These are phyloP conservation scores for Scaptomyza polygonia DNA, from an alignment of 2,888 invertebrate genomes.

Conservation along the genomic window DNA sequence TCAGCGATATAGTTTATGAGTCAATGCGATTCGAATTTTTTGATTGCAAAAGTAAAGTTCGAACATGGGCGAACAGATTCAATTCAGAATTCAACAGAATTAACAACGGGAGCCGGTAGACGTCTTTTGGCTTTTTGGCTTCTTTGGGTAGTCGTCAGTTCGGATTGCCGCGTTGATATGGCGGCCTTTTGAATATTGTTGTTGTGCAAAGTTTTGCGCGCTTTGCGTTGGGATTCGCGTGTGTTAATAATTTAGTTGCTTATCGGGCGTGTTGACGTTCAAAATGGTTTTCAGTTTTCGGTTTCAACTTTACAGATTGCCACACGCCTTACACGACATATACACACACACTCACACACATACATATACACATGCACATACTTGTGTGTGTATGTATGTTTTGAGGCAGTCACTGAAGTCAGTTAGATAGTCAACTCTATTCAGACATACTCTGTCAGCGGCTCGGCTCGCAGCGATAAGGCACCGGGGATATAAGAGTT, in stretches of 20 bases:
- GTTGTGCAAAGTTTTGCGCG: constrained; percentile 5
- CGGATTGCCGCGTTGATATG: too few species aligned
- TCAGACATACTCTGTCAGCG: constrained; percentile 59
- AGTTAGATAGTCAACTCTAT: constrained; percentile 19
- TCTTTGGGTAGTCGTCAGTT: too few species aligned
- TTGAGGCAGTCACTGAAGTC: constrained; percentile 8
- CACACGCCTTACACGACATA: constrained; percentile 11
- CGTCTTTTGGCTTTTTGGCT: too few species aligned
- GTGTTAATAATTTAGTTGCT: constrained; percentile 82
- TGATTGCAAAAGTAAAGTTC: background rate
- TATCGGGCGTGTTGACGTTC: constrained; percentile 80
- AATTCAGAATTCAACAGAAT: constrained; percentile 70
- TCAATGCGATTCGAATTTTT: constrained; percentile 46
- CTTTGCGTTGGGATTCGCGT: constrained; percentile 65
- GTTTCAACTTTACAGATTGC: constrained; percentile 18
- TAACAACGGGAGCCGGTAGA: constrained; percentile 70
- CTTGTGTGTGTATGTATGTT: background rate
- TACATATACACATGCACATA: background rate
- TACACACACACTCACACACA: too few species aligned
- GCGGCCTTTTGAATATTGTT: constrained; percentile 35
- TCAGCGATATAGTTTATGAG: constrained; percentile 74
- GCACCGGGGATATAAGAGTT: constrained; percentile 22
- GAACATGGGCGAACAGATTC: constrained; percentile 60
- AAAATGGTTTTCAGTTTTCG: constrained; percentile 66
- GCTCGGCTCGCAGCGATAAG: constrained; percentile 41